Evolutionary conservation across 1,140 invertebrate genomes (phyloP).

Genomic region (Trichonephila inaurata): DNA sequence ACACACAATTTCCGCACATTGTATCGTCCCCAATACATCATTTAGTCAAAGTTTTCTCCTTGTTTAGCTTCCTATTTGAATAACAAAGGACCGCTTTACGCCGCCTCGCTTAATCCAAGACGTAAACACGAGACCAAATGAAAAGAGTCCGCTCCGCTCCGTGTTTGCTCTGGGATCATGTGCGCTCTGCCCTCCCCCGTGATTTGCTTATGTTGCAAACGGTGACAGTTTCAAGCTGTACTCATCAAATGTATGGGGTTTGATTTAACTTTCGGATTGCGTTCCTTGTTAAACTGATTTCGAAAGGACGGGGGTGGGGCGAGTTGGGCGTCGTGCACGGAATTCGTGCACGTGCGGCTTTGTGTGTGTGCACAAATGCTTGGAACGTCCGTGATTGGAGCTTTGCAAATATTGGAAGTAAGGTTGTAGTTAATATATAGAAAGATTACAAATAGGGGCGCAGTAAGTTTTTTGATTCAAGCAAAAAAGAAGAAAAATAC

Average conservation of each 20-base stretch:
- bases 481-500: too few relatives aligned
- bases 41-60: constrained; percentile 24
- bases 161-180: constrained; percentile 42
- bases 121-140: constrained; percentile 39
- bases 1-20: neutral
- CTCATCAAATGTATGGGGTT: neutral
- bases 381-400: constrained; percentile 4
- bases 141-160: constrained; percentile 2
- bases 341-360: neutral
- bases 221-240: neutral
- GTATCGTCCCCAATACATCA: constrained; percentile 34
- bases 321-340: neutral
- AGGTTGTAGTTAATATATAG: neutral
- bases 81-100: constrained; percentile 38
- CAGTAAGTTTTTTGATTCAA: neutral
- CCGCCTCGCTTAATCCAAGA: constrained; percentile 56
- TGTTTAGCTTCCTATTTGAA: constrained; percentile 64
- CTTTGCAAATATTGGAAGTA: neutral
- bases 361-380: constrained; percentile 6
- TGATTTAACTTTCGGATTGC: constrained; percentile 63
- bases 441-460: neutral
- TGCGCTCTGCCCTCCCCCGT: neutral
- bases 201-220: constrained; percentile 46
- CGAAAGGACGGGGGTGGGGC: neutral
- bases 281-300: constrained; percentile 51